Conservation (phyloP, 2,888 invertebrate genomes). For the Seira musarum region DNA sequence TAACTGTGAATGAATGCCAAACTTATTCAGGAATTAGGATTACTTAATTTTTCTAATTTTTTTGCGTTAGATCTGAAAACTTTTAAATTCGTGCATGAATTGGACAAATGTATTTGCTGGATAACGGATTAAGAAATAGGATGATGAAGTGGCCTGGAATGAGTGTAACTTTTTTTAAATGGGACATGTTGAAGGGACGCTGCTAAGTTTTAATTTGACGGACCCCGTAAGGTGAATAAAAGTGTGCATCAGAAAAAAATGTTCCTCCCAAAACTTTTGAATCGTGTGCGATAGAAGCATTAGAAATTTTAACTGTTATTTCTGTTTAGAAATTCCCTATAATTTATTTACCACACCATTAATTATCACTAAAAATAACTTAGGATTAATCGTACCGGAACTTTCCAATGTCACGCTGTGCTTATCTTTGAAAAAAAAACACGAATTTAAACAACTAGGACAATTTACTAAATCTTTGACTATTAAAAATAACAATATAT, state of each 20-base stretch:
- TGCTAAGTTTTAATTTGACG: too few species aligned
- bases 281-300: constrained; percentile 21
- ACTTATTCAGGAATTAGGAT: constrained; percentile 11
- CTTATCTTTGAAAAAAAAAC: constrained; percentile 18
- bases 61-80: not conserved
- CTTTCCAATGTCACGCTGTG: constrained; percentile 51
- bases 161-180: too few species aligned
- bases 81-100: constrained; percentile 32
- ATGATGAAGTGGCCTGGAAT: not conserved
- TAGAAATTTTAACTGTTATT: constrained; percentile 22
- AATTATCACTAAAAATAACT: not conserved
- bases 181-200: too few species aligned
- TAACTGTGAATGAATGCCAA: constrained; percentile 24
- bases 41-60: constrained; percentile 27
- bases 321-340: not conserved
- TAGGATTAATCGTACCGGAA: not conserved
- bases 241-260: constrained; percentile 11
- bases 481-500: constrained; percentile 1
- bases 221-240: constrained; percentile 1
- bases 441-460: not conserved
- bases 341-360: constrained; percentile 12
- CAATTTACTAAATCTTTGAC: constrained; percentile 8
- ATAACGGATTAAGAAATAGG: constrained; percentile 11
- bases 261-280: constrained; percentile 19
- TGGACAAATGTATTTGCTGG: constrained; percentile 23